phyloP scores from a whole-genome alignment of 2,888 invertebrate species.

The Drosophila nigritarsus region DNA sequence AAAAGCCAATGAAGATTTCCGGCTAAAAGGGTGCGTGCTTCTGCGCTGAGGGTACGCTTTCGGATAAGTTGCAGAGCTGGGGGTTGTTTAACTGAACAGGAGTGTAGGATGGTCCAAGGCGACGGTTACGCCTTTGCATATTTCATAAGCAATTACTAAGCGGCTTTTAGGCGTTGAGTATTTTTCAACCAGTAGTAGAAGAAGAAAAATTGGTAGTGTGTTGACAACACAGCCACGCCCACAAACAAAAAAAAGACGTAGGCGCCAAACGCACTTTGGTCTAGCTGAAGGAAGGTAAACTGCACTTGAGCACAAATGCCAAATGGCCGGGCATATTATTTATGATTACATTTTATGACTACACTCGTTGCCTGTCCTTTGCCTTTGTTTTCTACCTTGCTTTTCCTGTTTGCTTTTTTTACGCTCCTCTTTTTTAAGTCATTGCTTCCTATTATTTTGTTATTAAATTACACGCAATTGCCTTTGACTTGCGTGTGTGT shows the following conservation, averaged over 20 bases:
- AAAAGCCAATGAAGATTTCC: conserved; percentile 66
- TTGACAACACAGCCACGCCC: conserved; percentile 56
- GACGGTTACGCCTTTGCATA: conserved; percentile 74
- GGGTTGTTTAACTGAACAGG: neutral
- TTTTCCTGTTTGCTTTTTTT: conserved; percentile 33
- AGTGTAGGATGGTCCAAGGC: conserved; percentile 43
- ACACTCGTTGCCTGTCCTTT: conserved; percentile 32
- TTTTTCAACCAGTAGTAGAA: conserved; percentile 40
- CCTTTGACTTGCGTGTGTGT: conserved; percentile 47
- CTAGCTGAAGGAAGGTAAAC: neutral
- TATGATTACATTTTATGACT: conserved; percentile 77
- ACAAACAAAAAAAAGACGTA: neutral
- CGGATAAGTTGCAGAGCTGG: neutral
- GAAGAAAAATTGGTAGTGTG: conserved; percentile 57
- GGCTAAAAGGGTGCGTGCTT: conserved; percentile 71
- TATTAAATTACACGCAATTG: conserved; percentile 78
- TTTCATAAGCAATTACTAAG: conserved; percentile 83
- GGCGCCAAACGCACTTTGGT: conserved; percentile 32
- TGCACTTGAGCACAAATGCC: conserved; percentile 55
- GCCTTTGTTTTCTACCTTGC: conserved; percentile 25
- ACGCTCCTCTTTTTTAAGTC: conserved; percentile 62
- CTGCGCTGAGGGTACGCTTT: conserved; percentile 17
- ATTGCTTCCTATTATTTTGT: conserved; percentile 79
- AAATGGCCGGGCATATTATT: conserved; percentile 65
- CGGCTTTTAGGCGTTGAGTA: conserved; percentile 65